These are phyloP conservation scores for Sigmodon hispidus DNA, from an alignment of 2,113 vertebrate genomes.

Conservation along the genomic window DNA sequence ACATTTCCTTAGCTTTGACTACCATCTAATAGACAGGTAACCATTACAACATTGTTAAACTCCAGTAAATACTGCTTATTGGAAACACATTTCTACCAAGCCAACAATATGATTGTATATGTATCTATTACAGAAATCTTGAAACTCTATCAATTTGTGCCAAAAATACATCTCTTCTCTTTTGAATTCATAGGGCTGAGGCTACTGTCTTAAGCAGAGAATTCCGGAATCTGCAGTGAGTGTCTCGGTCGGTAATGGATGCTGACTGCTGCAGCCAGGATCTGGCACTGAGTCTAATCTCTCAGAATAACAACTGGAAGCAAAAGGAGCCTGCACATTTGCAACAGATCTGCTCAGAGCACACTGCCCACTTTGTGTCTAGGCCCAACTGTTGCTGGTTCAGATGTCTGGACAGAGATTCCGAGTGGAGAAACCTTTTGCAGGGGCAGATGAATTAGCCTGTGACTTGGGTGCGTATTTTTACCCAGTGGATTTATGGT, in stretches of 20 bases:
- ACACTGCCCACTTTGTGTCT: constrained; percentile 59
- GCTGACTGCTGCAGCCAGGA: constrained; percentile 10
- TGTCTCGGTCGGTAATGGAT: constrained; percentile 76
- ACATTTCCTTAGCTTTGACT: constrained; percentile 85
- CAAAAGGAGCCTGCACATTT: constrained; percentile 65
- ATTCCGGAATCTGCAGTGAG: constrained; percentile 69
- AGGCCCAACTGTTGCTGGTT: constrained; percentile 68
- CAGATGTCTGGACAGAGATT: constrained; percentile 58
- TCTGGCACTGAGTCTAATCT: constrained; percentile 70
- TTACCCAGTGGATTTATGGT: background rate
- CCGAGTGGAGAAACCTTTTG: constrained; percentile 29
- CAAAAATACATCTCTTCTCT: constrained; percentile 79
- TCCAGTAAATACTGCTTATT: constrained; percentile 86
- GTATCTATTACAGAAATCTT: constrained; percentile 85
- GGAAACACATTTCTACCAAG: constrained; percentile 85
- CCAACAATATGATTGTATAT: constrained; percentile 69
- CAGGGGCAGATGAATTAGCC: constrained; percentile 39
- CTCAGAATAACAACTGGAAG: constrained; percentile 73
- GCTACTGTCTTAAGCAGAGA: constrained; percentile 74
- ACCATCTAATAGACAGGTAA: constrained; percentile 84
- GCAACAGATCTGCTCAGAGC: constrained; percentile 74
- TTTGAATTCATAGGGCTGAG: constrained; percentile 74
- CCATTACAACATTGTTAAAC: constrained; percentile 82
- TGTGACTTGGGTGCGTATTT: constrained; percentile 44
- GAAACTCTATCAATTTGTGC: constrained; percentile 80